Evolutionary conservation across 2,888 invertebrate species (phyloP).

Genomic region (Amiota minor): DNA sequence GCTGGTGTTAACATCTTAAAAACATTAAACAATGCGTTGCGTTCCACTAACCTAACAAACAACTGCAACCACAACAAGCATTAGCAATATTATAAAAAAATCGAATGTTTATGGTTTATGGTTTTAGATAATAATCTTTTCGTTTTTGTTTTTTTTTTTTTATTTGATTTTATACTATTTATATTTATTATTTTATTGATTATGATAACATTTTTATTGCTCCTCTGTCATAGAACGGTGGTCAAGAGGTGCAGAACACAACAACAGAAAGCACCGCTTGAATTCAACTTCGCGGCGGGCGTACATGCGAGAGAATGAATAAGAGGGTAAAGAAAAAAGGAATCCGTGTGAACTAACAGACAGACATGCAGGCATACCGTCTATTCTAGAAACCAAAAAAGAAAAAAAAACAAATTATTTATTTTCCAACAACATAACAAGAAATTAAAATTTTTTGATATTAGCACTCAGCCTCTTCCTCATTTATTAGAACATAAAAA

Average conservation of each 20-base stretch:
- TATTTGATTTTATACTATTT: constrained; percentile 37
- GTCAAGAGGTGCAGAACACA: constrained; percentile 73
- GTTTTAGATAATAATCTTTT: background rate
- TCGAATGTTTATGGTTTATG: background rate
- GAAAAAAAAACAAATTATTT: constrained; percentile 41
- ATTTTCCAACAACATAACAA: constrained; percentile 29
- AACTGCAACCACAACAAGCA: background rate
- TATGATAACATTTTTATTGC: constrained; percentile 32
- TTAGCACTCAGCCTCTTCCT: too few relatives aligned
- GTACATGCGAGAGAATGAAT: constrained; percentile 14
- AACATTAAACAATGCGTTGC: too few relatives aligned
- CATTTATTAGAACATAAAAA: background rate
- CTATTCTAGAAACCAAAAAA: constrained; percentile 14
- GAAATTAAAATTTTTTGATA: constrained; percentile 1
- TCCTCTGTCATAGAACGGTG: constrained; percentile 63
- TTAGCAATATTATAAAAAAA: background rate
- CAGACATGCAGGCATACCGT: constrained; percentile 23
- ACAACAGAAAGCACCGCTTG: constrained; percentile 74
- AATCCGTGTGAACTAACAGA: background rate
- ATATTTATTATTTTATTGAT: constrained; percentile 38
- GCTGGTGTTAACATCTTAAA: too few relatives aligned
- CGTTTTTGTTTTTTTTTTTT: constrained; percentile 2
- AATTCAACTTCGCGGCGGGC: constrained; percentile 37
- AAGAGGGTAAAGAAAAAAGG: constrained; percentile 2
- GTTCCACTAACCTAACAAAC: too few relatives aligned